phyloP scores from a whole-genome alignment of 2,113 vertebrate genomes.

The Shinisaurus crocodilurus region DNA sequence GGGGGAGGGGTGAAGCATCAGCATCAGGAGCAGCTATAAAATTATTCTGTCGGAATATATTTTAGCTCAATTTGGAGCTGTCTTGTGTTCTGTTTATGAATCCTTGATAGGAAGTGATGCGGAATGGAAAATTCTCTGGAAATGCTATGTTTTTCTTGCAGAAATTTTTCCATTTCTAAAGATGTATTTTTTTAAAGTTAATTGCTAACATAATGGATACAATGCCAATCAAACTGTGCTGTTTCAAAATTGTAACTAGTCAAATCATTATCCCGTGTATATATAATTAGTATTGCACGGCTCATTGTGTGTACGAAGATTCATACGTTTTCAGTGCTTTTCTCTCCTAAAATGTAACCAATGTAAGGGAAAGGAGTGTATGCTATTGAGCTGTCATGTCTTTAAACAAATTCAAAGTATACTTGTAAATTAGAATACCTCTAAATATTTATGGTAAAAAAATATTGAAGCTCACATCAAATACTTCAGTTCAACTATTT shows the following conservation, averaged over 20 bases:
- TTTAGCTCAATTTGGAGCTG: not conserved
- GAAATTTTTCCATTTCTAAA: not conserved
- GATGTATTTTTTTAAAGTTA: not conserved
- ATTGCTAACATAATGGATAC: not conserved
- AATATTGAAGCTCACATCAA: not conserved
- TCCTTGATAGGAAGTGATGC: not conserved
- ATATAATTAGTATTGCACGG: not conserved
- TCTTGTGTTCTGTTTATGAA: not conserved
- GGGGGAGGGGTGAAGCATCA: not conserved
- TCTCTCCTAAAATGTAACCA: not conserved
- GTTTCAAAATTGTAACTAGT: not conserved
- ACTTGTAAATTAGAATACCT: too few relatives aligned
- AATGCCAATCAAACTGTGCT: not conserved
- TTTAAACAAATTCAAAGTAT: too few relatives aligned
- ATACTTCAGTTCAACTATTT: not conserved
- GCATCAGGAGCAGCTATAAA: not conserved
- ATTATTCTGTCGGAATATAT: not conserved
- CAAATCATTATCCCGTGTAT: not conserved
- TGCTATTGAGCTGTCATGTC: not conserved
- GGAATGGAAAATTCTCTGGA: not conserved
- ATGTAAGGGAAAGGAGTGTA: not conserved
- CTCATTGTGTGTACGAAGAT: not conserved
- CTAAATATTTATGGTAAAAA: too few relatives aligned
- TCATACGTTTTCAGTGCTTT: not conserved
- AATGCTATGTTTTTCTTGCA: not conserved